Percentiles rank a stretch among this genome's conserved stretches.
Evolutionary conservation across 2,113 vertebrate species (phyloP).

Genomic region (Alligator mississippiensis): DNA sequence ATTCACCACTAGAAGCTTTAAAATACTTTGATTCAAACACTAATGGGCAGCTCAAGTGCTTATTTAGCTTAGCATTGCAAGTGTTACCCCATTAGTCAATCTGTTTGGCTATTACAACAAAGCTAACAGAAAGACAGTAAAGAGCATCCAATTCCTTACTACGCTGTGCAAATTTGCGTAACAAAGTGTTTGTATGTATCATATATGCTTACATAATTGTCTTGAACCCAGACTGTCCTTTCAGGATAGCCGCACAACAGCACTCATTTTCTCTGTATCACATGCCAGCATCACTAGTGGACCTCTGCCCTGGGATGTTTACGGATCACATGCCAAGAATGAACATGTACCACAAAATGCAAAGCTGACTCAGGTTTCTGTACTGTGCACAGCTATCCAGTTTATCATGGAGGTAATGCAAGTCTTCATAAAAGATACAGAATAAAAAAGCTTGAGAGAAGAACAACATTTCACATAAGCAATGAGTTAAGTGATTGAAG

Average conservation of each 20-base stretch:
- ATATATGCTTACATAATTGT: background rate
- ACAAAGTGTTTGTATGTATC: background rate
- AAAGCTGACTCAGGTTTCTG: background rate
- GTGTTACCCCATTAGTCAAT: background rate
- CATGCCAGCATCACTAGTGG: background rate
- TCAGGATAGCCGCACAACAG: background rate
- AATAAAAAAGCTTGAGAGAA: background rate
- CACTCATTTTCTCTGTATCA: background rate
- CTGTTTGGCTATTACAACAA: background rate
- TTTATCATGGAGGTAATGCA: background rate
- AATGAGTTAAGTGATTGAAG: background rate
- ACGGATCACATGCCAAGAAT: background rate
- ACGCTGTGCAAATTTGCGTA: rapidly evolving
- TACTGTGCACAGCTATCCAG: rapidly evolving
- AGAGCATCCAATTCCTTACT: rapidly evolving
- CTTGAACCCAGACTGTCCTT: background rate
- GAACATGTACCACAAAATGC: background rate
- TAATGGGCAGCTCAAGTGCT: background rate
- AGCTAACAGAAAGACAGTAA: background rate
- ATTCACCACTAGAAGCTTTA: background rate
- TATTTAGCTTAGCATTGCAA: background rate
- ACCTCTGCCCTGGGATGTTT: slow-evolving; percentile 56
- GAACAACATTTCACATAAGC: no score
- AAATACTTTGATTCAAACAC: background rate
- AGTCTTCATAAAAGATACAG: background rate